phyloP scores from a whole-genome alignment of 1,140 invertebrate genomes.

The Reticulitermes speratus region DNA sequence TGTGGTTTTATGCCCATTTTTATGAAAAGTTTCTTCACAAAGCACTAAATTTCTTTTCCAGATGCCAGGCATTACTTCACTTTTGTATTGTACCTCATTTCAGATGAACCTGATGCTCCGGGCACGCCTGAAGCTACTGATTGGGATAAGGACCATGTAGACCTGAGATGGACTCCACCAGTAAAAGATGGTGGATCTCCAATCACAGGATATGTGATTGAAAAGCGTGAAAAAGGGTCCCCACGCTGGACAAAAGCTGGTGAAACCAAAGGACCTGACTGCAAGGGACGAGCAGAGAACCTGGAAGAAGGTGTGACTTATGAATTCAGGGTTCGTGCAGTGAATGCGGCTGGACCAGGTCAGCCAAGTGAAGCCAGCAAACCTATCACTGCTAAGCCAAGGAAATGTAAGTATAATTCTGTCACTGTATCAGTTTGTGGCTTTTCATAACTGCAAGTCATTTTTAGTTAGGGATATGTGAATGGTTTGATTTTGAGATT shows the following conservation, averaged over 20 bases:
- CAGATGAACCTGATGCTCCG: constrained; percentile 88
- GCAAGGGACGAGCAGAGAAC: constrained; percentile 74
- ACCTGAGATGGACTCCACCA: constrained; percentile 85
- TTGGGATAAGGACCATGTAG: constrained; percentile 94
- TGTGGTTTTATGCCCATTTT: too few relatives aligned
- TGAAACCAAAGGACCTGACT: constrained; percentile 74
- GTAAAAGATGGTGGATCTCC: constrained; percentile 88
- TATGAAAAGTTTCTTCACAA: too few relatives aligned
- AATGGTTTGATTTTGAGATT: background rate
- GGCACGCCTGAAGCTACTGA: constrained; percentile 85
- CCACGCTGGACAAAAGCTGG: constrained; percentile 83
- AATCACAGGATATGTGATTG: constrained; percentile 89
- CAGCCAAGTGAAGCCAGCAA: constrained; percentile 71
- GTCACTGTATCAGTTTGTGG: background rate
- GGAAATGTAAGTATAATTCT: constrained; percentile 68
- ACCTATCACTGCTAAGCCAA: constrained; percentile 77
- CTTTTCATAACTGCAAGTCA: background rate
- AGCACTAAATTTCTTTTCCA: too few relatives aligned
- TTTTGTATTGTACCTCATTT: constrained; percentile 26
- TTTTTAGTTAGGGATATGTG: background rate
- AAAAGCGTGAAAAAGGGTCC: constrained; percentile 88
- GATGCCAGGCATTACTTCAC: too few relatives aligned
- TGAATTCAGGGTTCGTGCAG: constrained; percentile 83
- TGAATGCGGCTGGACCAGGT: constrained; percentile 76
- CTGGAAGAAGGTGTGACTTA: constrained; percentile 84